Evolutionary conservation across 2,113 vertebrate species (phyloP).

Genomic region (Pterophyllum scalare): DNA sequence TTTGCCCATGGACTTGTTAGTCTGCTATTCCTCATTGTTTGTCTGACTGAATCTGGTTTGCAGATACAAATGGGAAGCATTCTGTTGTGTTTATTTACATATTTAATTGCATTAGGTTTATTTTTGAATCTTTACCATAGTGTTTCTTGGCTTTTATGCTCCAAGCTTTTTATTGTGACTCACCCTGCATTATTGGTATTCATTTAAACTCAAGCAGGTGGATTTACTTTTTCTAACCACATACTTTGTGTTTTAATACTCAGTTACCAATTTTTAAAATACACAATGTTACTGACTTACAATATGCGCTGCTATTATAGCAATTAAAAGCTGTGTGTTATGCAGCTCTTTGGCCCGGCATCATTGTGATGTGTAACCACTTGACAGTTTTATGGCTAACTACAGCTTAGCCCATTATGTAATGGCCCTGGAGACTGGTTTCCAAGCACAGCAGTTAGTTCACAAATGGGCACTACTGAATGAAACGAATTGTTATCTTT

Average conservation of each 20-base stretch:
- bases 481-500: conserved; percentile 67
- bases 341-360: conserved; percentile 36
- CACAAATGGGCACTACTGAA: conserved; percentile 61
- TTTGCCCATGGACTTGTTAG: not conserved
- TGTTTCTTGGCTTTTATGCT: conserved; percentile 4
- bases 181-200: not conserved
- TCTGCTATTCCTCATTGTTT: not conserved
- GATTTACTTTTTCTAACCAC: not conserved
- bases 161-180: not conserved
- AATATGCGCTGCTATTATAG: conserved; percentile 14
- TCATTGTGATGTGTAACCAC: conserved; percentile 61
- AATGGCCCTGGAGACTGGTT: conserved; percentile 70
- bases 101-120: not conserved
- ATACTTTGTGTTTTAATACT: conserved; percentile 1
- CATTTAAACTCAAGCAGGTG: not conserved
- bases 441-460: conserved; percentile 66
- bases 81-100: not conserved
- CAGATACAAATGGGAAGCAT: not conserved
- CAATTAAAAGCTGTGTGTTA: conserved; percentile 50
- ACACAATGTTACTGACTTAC: conserved; percentile 3
- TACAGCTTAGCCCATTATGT: conserved; percentile 66
- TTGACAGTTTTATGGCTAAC: conserved; percentile 72
- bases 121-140: not conserved
- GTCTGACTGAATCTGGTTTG: not conserved
- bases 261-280: not conserved